These are phyloP conservation scores for Pangasius sanitwongsei DNA, from an alignment of 2,797 vertebrate genomes.

Conservation along the genomic window DNA sequence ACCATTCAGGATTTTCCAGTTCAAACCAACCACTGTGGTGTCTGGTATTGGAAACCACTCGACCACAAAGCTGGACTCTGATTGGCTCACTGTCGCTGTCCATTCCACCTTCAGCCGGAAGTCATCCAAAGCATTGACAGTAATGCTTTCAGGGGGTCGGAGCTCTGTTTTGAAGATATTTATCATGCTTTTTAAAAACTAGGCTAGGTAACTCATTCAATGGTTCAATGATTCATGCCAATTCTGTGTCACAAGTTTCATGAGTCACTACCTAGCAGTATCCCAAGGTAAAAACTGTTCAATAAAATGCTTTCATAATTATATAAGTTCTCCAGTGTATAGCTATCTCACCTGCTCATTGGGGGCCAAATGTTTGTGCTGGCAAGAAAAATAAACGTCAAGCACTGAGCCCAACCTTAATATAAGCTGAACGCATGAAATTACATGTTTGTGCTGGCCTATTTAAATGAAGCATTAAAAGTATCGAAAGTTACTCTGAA, in stretches of 20 bases:
- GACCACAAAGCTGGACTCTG: slow-evolving; percentile 64
- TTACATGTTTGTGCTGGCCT: background rate
- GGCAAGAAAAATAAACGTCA: background rate
- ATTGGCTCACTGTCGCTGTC: slow-evolving; percentile 45
- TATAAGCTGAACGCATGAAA: background rate
- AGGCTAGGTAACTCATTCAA: background rate
- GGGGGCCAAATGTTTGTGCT: background rate
- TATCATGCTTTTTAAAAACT: background rate
- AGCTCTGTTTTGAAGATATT: slow-evolving; percentile 53
- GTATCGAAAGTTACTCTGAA: background rate
- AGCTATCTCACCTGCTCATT: background rate
- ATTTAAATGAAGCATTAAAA: background rate
- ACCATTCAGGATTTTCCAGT: slow-evolving; percentile 63
- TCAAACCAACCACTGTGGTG: slow-evolving; percentile 12
- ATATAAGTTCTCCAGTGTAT: background rate
- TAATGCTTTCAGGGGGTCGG: slow-evolving; percentile 43
- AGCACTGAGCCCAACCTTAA: too few species aligned
- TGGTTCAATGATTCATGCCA: background rate
- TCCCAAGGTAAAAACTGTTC: background rate
- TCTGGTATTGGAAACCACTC: slow-evolving; percentile 69
- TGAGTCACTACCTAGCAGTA: background rate
- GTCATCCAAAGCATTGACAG: slow-evolving; percentile 54
- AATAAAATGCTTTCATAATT: background rate
- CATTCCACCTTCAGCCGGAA: slow-evolving; percentile 66
- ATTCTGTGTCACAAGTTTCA: background rate